Evolutionary conservation across 2,888 invertebrate species (phyloP), one percentile per base, ranked within the genome.

Genomic region (Xylocampa areola): DNA sequence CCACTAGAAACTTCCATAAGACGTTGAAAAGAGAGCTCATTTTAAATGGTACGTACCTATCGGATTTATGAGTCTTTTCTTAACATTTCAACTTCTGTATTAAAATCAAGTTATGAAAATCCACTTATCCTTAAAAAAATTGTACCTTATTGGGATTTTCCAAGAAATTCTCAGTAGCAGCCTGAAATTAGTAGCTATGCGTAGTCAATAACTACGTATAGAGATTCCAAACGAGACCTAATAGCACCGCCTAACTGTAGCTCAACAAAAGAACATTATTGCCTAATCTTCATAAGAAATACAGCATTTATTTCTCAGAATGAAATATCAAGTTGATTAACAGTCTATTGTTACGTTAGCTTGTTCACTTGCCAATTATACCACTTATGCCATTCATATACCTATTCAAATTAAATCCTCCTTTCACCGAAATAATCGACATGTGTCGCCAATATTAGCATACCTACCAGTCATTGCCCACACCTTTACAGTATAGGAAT

Each of bases 1-100:
- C 68, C 68, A 75, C 77, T 77, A 67, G 61, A 72, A 76, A 77
- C 58, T 73, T 73, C 40, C 52, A 68, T 66, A 73, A 73, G 53
- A 68, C 41, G 47, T 52, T 57, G 29, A 44, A 51, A 58, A 35
- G 35, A 44, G 43, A 48, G 45, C 47, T 71, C 52, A 37, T 45
- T 59, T 54, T 33, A 23, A 49, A 45, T 37, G 13, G 10, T 54
- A 29, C 16, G 10, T 54, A 29, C 16, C 30, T 40, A 52, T 23
- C 14, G 45, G 29, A 55, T 55, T 45, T 45, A 36, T 48, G 30
- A 40, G 17, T 25, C 4, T 33, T 48, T 27, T 30, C 16, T 16
- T 25, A 29, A 37, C 16, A 29, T 41, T 19, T 23, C 6, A 10
- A 8, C 25, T 25, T 35, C 14, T 16, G 23, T 25, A 61, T 43